phyloP scores from a whole-genome alignment of 2,797 vertebrate species.

The Trichosurus vulpecula region DNA sequence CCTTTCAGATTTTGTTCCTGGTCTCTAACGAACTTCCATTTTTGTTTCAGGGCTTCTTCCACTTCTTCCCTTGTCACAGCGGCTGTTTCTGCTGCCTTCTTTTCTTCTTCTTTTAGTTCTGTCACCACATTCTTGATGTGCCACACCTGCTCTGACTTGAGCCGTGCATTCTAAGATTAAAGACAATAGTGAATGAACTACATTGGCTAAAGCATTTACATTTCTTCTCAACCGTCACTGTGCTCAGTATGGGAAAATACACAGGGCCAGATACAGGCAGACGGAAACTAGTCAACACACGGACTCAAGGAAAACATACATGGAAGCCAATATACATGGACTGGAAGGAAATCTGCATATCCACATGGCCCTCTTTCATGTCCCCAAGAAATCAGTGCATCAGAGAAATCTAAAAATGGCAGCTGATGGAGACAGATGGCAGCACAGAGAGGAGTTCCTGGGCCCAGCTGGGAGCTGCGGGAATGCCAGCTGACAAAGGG shows the following conservation, averaged over 20 bases:
- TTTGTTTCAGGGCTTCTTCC: conserved; percentile 81
- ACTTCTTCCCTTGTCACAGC: conserved; percentile 83
- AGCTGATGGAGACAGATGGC: neutral
- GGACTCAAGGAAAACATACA: neutral
- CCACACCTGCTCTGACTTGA: conserved; percentile 82
- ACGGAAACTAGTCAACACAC: neutral
- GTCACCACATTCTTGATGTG: conserved; percentile 77
- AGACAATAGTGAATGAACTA: conserved; percentile 35
- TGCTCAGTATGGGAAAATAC: neutral
- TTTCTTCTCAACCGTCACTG: neutral
- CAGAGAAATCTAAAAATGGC: neutral
- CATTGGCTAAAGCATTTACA: neutral
- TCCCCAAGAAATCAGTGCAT: neutral
- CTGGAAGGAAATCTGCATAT: neutral
- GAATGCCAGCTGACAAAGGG: neutral
- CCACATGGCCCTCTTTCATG: neutral
- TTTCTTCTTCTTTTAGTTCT: conserved; percentile 81
- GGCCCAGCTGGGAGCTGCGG: neutral
- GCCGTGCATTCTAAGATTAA: conserved; percentile 80
- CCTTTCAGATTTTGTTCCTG: conserved; percentile 86
- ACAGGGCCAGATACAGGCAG: neutral
- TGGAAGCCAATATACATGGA: neutral
- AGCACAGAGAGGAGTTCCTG: neutral
- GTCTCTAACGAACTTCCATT: conserved; percentile 82
- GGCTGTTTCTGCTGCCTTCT: conserved; percentile 71